Percentiles rank a stretch among this genome's conserved stretches.
These are phyloP conservation scores for Diplodus sargus DNA, from an alignment of 2,797 vertebrate genomes.

Conservation along the genomic window DNA sequence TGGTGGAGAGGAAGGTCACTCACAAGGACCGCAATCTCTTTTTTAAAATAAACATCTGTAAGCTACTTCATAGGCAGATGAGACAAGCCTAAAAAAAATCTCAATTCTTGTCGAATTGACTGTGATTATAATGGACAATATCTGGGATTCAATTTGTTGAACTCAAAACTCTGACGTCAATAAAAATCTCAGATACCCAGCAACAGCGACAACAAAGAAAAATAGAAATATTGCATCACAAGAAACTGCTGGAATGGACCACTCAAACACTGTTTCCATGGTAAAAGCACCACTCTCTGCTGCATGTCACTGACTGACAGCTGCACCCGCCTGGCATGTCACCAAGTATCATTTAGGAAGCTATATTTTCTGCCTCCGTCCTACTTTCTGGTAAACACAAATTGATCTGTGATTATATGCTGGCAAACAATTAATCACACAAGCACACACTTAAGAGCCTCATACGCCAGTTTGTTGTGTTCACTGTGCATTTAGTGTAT, in stretches of 20 bases:
- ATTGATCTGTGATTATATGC: conserved; percentile 56
- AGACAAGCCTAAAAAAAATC: neutral
- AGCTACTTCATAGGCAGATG: neutral
- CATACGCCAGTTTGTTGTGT: conserved; percentile 10
- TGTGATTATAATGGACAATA: conserved; percentile 26
- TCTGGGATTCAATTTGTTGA: conserved; percentile 20
- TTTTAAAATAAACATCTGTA: neutral
- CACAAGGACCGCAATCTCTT: conserved; percentile 5
- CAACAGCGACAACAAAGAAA: conserved; percentile 35
- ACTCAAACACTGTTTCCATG: conserved; percentile 73
- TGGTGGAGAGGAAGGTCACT: neutral
- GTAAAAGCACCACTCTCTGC: conserved; percentile 57
- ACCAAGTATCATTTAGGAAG: conserved; percentile 58
- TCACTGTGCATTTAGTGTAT: conserved; percentile 31
- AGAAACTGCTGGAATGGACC: conserved; percentile 57
- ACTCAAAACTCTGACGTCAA: conserved; percentile 35
- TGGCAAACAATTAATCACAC: conserved; percentile 50
- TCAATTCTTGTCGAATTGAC: neutral
- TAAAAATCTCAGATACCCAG: conserved; percentile 39
- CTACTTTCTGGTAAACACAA: conserved; percentile 59
- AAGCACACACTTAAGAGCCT: conserved; percentile 14
- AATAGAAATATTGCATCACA: conserved; percentile 56
- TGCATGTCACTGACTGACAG: conserved; percentile 68
- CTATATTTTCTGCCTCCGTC: conserved; percentile 49
- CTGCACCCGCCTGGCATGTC: conserved; percentile 51